Conservation (phyloP, 2,888 invertebrate genomes). For the Lithophane ornitopus region DNA sequence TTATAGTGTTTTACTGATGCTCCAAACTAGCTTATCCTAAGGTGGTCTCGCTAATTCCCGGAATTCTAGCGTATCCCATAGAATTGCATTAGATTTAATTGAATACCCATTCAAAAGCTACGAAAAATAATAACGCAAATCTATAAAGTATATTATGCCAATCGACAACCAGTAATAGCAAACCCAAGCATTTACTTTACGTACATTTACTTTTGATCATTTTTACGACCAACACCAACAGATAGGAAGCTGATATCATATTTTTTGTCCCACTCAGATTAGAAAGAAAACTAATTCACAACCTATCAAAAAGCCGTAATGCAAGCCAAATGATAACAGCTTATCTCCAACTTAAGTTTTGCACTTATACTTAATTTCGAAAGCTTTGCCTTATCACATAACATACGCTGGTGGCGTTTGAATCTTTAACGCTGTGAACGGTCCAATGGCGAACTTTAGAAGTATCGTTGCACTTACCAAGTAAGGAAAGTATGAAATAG, state of each 20-base stretch:
- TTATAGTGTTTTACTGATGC: background rate
- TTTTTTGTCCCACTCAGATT: conserved; percentile 24
- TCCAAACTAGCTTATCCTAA: background rate
- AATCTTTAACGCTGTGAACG: conserved; percentile 70
- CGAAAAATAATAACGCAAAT: background rate
- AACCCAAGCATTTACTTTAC: background rate
- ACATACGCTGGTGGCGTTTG: conserved; percentile 68
- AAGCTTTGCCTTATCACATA: conserved; percentile 65
- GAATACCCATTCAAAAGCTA: background rate
- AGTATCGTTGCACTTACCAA: conserved; percentile 71
- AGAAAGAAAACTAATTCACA: conserved; percentile 25
- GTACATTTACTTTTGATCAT: background rate
- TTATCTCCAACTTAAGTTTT: conserved; percentile 55
- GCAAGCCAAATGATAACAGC: conserved; percentile 56
- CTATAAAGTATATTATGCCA: background rate
- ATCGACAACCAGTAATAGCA: background rate
- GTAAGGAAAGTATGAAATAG: conserved; percentile 77
- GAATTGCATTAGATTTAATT: background rate
- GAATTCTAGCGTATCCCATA: background rate
- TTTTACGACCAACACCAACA: background rate
- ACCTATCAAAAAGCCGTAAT: conserved; percentile 58
- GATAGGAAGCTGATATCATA: conserved; percentile 1
- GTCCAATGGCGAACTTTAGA: conserved; percentile 74
- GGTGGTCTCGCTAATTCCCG: background rate
- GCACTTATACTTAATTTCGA: conserved; percentile 64